Conservation (phyloP, 2,888 invertebrate species). For the Caenorhabditis auriculariae region DNA sequence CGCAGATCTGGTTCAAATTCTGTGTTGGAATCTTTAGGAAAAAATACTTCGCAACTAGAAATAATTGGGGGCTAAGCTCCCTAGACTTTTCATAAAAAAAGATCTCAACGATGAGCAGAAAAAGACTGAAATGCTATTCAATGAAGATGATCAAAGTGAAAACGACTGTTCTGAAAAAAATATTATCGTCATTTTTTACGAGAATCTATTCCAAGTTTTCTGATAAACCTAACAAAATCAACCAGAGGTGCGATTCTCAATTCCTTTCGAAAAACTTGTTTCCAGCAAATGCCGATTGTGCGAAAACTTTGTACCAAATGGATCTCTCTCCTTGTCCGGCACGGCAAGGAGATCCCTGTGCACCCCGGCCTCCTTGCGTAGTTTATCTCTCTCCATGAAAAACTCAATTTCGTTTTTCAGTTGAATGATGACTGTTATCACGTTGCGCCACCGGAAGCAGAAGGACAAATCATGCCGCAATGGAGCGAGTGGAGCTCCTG, state of each 20-base stretch:
- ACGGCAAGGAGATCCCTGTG: conserved; percentile 45
- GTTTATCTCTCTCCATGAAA: conserved; percentile 1
- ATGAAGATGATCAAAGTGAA: too few relatives aligned
- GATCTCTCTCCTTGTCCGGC: conserved; percentile 48
- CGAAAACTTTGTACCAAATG: conserved; percentile 14
- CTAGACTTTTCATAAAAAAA: too few relatives aligned
- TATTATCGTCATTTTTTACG: too few relatives aligned
- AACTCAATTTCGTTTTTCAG: conserved; percentile 7
- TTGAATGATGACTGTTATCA: conserved; percentile 32
- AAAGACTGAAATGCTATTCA: too few relatives aligned
- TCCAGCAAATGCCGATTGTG: conserved; percentile 30
- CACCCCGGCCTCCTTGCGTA: conserved; percentile 43
- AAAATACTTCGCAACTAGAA: too few relatives aligned
- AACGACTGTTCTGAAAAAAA: too few relatives aligned
- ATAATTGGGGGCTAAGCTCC: too few relatives aligned
- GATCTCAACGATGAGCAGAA: too few relatives aligned
- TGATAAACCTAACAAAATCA: neutral
- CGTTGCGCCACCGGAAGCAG: conserved; percentile 12
- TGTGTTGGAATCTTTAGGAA: too few relatives aligned
- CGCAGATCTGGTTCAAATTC: too few relatives aligned
- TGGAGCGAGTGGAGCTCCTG: conserved; percentile 48
- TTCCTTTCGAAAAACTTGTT: conserved; percentile 1
- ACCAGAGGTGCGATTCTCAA: neutral
- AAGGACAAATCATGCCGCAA: conserved; percentile 15
- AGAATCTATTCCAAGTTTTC: too few relatives aligned